Evolutionary conservation across 2,888 invertebrate species (phyloP).

Genomic region (Drosophila setosimentum): DNA sequence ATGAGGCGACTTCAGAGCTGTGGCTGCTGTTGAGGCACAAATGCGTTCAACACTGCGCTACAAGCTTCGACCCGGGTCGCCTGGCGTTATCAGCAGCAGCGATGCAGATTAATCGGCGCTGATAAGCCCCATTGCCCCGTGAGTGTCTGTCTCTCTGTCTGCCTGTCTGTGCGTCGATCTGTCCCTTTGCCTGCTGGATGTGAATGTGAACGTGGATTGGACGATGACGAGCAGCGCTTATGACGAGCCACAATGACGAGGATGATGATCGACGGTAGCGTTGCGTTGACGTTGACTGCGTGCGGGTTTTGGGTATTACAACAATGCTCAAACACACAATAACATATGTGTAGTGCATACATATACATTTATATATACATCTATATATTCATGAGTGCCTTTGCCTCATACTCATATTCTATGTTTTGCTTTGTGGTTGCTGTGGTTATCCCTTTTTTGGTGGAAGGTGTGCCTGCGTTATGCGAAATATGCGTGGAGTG

Average conservation of each 20-base stretch:
- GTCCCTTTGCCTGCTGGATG: conserved; percentile 6
- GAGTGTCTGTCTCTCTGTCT: conserved; percentile 42
- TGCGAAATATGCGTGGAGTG: conserved; percentile 81
- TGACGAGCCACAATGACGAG: conserved; percentile 59
- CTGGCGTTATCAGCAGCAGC: conserved; percentile 76
- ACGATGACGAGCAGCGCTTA: conserved; percentile 62
- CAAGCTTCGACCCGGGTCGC: conserved; percentile 68
- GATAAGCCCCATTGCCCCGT: conserved; percentile 70
- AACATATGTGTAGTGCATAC: conserved; percentile 3
- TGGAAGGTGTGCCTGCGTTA: conserved; percentile 75
- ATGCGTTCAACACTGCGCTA: conserved; percentile 59
- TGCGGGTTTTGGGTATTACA: conserved; percentile 61
- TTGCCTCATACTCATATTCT: conserved; percentile 42
- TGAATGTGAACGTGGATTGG: conserved; percentile 14
- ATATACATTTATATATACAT: conserved; percentile 12
- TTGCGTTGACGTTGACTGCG: conserved; percentile 66
- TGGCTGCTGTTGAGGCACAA: conserved; percentile 45
- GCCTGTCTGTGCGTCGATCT: conserved; percentile 42
- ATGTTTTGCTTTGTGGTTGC: conserved; percentile 40
- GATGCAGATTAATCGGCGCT: conserved; percentile 83
- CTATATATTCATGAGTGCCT: conserved; percentile 23
- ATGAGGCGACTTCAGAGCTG: conserved; percentile 50
- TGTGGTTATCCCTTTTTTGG: conserved; percentile 57
- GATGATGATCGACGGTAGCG: conserved; percentile 78
- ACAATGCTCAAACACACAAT: conserved; percentile 23